These are phyloP conservation scores for Acromyrmex echinatior DNA, from an alignment of 1,140 invertebrate species.

Conservation along the genomic window DNA sequence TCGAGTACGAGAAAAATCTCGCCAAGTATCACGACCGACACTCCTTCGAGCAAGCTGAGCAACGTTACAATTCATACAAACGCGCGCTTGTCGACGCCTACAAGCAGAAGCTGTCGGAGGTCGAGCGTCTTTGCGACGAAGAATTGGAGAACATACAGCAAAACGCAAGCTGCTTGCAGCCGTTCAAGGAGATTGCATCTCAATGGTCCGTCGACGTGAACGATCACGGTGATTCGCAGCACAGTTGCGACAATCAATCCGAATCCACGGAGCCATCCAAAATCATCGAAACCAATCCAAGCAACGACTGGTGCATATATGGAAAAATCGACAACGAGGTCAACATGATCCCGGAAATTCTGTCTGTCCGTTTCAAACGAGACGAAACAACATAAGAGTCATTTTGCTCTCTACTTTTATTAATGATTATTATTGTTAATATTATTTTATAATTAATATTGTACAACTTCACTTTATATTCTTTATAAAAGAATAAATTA, in stretches of 20 bases:
- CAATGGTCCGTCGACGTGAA: constrained; percentile 70
- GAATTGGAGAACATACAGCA: constrained; percentile 75
- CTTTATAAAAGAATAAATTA: not conserved
- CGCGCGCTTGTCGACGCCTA: constrained; percentile 70
- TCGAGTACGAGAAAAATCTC: constrained; percentile 76
- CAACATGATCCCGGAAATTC: constrained; percentile 73
- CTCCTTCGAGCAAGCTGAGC: constrained; percentile 69
- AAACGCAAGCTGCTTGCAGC: constrained; percentile 69
- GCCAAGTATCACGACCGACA: constrained; percentile 74
- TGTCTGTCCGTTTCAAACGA: constrained; percentile 67
- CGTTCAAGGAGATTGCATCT: constrained; percentile 72
- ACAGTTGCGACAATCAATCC: not conserved
- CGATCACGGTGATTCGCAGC: constrained; percentile 65
- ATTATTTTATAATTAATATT: constrained; percentile 16
- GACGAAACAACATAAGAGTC: constrained; percentile 38
- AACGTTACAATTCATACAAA: constrained; percentile 72
- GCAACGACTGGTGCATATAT: not conserved
- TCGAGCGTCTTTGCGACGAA: constrained; percentile 76
- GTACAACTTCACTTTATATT: not conserved
- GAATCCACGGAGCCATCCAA: not conserved
- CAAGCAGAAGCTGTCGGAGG: constrained; percentile 69
- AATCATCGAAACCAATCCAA: not conserved
- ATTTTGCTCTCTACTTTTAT: not conserved
- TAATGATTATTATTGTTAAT: constrained; percentile 25
- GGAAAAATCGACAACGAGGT: constrained; percentile 66